Conservation (phyloP, 2,113 vertebrate genomes). For the Verasper variegatus region DNA sequence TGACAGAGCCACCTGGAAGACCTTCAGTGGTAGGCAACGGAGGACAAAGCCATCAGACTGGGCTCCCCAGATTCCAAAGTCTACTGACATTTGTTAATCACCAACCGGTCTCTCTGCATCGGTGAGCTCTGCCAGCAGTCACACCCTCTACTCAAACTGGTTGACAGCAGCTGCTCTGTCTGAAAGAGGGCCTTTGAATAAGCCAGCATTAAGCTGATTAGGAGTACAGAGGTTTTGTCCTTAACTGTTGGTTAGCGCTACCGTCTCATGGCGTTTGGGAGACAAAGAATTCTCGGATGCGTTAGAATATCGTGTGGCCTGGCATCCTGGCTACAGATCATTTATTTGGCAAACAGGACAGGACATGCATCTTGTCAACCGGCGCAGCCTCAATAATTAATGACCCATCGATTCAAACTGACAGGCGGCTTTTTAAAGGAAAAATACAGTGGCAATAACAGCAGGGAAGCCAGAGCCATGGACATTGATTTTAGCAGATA, state of each 20-base stretch:
- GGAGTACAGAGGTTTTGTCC: constrained; percentile 81
- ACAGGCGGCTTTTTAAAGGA: constrained; percentile 47
- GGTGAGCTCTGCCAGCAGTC: constrained; percentile 90
- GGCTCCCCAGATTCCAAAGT: constrained; percentile 97
- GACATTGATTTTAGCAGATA: constrained; percentile 51
- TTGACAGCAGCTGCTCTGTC: constrained; percentile 88
- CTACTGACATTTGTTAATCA: constrained; percentile 99
- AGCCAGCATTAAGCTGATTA: constrained; percentile 84
- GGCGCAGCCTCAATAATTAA: constrained; percentile 60
- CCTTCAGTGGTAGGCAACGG: constrained; percentile 80
- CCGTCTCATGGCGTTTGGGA: constrained; percentile 46
- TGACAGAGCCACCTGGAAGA: constrained; percentile 85
- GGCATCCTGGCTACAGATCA: constrained; percentile 41
- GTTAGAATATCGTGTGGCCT: constrained; percentile 47
- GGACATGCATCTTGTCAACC: constrained; percentile 59
- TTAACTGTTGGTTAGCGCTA: constrained; percentile 74
- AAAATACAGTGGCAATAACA: constrained; percentile 41
- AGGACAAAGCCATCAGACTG: constrained; percentile 90
- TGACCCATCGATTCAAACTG: constrained; percentile 58
- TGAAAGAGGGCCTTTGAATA: constrained; percentile 87
- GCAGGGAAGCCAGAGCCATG: constrained; percentile 42
- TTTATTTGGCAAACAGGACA: constrained; percentile 57
- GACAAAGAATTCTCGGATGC: constrained; percentile 34
- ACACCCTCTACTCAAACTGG: constrained; percentile 91
- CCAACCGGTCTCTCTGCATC: constrained; percentile 95